These are phyloP conservation scores for Coleophora flavipennella DNA, from an alignment of 2,888 invertebrate species.

Conservation along the genomic window DNA sequence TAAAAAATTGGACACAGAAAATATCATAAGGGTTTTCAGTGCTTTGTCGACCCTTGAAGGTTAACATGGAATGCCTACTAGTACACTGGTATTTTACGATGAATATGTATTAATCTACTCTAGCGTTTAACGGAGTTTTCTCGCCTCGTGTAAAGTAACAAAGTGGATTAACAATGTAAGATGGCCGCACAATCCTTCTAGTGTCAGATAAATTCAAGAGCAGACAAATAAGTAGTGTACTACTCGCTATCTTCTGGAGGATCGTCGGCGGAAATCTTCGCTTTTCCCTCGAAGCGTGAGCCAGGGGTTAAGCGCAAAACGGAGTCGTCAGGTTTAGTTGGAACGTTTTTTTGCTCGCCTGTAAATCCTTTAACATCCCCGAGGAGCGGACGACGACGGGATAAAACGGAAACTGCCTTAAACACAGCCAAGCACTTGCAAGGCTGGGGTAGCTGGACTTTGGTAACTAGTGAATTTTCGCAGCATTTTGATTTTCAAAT, in stretches of 20 bases:
- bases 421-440: slow-evolving; percentile 37
- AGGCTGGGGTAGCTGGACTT: slow-evolving; percentile 2
- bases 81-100: too few relatives aligned
- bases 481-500: too few relatives aligned
- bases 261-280: slow-evolving; percentile 34
- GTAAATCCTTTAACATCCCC: slow-evolving; percentile 52
- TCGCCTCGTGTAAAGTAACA: too few relatives aligned
- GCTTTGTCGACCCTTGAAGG: too few relatives aligned
- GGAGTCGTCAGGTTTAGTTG: slow-evolving; percentile 25
- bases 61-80: too few relatives aligned
- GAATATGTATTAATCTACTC: too few relatives aligned
- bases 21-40: too few relatives aligned
- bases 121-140: too few relatives aligned
- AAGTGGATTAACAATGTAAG: slow-evolving; percentile 12
- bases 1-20: too few relatives aligned
- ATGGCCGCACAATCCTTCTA: slow-evolving; percentile 17
- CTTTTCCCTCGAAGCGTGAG: slow-evolving; percentile 24
- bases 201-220: slow-evolving; percentile 19
- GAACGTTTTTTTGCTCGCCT: slow-evolving; percentile 35
- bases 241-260: slow-evolving; percentile 25
- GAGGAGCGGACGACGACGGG: slow-evolving; percentile 32
- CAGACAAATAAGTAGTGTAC: slow-evolving; percentile 38
- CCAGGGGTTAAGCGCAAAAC: slow-evolving; percentile 22
- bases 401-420: slow-evolving; percentile 48
- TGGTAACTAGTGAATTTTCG: too few relatives aligned